A percentile compares a stretch with the other conserved stretches of the same genome.
phyloP scores from a whole-genome alignment of 2,113 vertebrate genomes.

The Lathamus discolor region DNA sequence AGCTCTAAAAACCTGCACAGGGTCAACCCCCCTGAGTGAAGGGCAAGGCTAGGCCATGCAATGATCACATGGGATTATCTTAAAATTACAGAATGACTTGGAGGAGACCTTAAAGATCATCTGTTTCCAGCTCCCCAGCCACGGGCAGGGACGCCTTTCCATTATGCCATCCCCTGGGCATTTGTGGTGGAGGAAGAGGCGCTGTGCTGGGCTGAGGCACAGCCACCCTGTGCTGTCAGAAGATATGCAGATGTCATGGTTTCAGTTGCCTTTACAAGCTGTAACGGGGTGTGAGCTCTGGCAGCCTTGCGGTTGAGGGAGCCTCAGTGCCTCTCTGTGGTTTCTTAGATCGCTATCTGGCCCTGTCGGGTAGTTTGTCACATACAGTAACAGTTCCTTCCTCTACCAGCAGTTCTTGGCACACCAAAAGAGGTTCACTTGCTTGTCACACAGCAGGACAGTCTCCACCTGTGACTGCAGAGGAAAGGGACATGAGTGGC shows the following conservation, averaged over 20 bases:
- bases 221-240: fast-evolving
- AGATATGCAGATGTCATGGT: neutral
- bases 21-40: fast-evolving
- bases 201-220: neutral
- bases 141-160: neutral
- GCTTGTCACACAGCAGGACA: fast-evolving
- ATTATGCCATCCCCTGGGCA: neutral
- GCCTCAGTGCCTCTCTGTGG: neutral
- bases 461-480: neutral
- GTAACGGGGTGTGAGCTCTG: fast-evolving
- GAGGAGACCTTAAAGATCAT: neutral
- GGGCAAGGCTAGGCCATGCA: neutral
- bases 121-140: neutral
- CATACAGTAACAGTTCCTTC: neutral
- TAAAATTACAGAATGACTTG: neutral
- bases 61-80: fast-evolving
- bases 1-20: neutral
- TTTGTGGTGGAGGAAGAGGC: neutral
- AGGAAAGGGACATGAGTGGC: neutral
- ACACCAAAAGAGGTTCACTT: neutral
- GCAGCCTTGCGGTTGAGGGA: neutral
- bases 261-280: neutral
- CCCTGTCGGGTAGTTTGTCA: neutral
- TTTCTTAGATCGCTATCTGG: slow-evolving; percentile 44
- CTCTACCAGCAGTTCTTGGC: neutral